Percentiles rank a stretch among this genome's conserved stretches.
These are phyloP conservation scores for Phaetusa simplex DNA, from an alignment of 2,113 vertebrate genomes.

Conservation along the genomic window DNA sequence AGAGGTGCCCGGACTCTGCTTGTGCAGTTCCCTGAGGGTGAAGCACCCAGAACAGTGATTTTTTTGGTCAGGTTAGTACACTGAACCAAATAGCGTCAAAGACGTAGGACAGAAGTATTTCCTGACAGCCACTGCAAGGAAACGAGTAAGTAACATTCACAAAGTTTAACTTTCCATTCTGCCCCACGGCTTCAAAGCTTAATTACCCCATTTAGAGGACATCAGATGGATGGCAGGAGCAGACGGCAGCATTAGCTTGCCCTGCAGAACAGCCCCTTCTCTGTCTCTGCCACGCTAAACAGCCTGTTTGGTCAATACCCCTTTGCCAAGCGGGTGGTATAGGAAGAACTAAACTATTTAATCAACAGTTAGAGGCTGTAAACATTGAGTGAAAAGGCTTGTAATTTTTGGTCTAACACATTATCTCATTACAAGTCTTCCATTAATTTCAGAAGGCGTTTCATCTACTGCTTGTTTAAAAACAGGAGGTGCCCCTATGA, in stretches of 20 bases:
- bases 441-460: not conserved
- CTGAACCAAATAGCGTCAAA: not conserved
- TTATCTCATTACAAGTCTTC: not conserved
- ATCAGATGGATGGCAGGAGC: not conserved
- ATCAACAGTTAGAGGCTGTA: not conserved
- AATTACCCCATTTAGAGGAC: not conserved
- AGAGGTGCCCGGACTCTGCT: not conserved
- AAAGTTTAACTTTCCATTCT: not conserved
- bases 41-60: not conserved
- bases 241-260: not conserved
- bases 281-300: not conserved
- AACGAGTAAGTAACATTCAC: not conserved
- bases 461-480: not conserved
- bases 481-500: not conserved
- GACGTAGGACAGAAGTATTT: not conserved
- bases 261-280: not conserved
- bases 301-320: not conserved
- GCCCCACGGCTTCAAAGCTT: not conserved
- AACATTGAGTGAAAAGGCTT: not conserved
- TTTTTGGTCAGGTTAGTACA: not conserved
- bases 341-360: not conserved
- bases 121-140: not conserved
- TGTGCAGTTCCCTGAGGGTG: fast-evolving
- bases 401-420: not conserved
- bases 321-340: not conserved